Evolutionary conservation across 1,140 invertebrate genomes (phyloP).

Genomic region (Danaus plexippus): DNA sequence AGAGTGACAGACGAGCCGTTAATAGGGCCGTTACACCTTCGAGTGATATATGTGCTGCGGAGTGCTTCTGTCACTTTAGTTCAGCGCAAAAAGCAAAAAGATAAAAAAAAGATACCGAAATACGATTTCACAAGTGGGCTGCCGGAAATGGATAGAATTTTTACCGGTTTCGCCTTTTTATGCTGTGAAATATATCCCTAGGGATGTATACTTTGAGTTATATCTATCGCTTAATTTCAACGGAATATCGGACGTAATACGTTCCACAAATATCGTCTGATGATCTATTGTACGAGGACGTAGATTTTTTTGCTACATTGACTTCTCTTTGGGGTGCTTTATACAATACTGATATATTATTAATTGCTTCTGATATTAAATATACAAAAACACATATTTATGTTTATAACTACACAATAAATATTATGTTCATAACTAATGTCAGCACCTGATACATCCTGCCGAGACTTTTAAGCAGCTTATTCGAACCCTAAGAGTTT

Average conservation of each 20-base stretch:
- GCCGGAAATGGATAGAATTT: slow-evolving; percentile 63
- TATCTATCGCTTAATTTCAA: no score
- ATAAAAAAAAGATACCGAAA: slow-evolving; percentile 63
- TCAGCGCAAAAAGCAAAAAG: slow-evolving; percentile 51
- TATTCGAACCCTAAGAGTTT: no score
- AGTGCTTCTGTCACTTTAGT: slow-evolving; percentile 62
- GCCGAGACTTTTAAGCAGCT: no score
- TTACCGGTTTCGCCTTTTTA: slow-evolving; percentile 52
- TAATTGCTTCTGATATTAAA: no score
- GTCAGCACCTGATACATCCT: no score
- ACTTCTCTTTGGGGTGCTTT: no score
- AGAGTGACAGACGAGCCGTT: slow-evolving; percentile 60
- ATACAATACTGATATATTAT: no score
- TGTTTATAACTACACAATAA: no score
- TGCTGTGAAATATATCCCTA: slow-evolving; percentile 55
- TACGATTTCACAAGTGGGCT: slow-evolving; percentile 64
- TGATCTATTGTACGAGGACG: background rate
- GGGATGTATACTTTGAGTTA: no score
- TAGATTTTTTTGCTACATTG: background rate
- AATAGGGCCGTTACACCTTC: slow-evolving; percentile 57
- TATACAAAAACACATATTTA: no score
- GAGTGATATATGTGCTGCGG: slow-evolving; percentile 66
- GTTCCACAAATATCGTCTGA: background rate
- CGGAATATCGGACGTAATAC: slow-evolving; percentile 4
- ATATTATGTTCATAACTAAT: no score